Base-by-base conservation (phyloP, 2,888 invertebrate species). In the Scaeva pyrastri region DNA sequence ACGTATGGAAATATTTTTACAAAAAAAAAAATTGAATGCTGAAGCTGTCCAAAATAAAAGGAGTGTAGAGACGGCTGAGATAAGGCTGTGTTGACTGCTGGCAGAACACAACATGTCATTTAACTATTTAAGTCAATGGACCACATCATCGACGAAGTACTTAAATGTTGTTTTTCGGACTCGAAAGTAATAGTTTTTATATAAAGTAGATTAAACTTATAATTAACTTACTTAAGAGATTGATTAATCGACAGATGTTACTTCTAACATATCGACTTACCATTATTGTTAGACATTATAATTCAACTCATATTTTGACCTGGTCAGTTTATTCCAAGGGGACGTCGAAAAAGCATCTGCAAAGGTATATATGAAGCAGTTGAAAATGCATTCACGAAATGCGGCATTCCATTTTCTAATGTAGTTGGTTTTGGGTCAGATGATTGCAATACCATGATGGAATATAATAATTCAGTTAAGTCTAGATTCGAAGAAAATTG, bases 31-130 rank as follows among this genome's bases (percentile, higher is more conserved):
- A 21, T 3, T 41, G 5, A 45, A 45, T 16, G 0, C 43, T 45
- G 58, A 58, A 36, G 16, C 58, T 21, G 14, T 11, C 4, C 21
- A 60, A 5, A 39, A 16, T 14, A 10, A 10, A 6, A 60, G 21
- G 21, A 26, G n/a, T 60, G 60, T 39, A 0, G 60, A 60, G 10
- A 14, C 39, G 41, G 60, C 41, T 14, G 41, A 60, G 12, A 39
- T 60, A 12, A 60, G 14, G 41, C 60, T 60, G 6, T 41, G 41
- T 60, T 41, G 60, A 0, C 21, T 60, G 21, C 60, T 60, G 21
- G 41, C 60, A 14, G 60, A 60, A 21, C 60, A 60, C 21, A 60
- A 60, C 12, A 26, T 60, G 2, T 11, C 60, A 21, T 60, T 60
- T n/a, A n/a, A n/a, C n/a, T n/a, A n/a, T n/a, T n/a, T 19, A 21